phyloP scores from a whole-genome alignment of 2,113 vertebrate genomes.

The Nothocercus nigrocapillus region DNA sequence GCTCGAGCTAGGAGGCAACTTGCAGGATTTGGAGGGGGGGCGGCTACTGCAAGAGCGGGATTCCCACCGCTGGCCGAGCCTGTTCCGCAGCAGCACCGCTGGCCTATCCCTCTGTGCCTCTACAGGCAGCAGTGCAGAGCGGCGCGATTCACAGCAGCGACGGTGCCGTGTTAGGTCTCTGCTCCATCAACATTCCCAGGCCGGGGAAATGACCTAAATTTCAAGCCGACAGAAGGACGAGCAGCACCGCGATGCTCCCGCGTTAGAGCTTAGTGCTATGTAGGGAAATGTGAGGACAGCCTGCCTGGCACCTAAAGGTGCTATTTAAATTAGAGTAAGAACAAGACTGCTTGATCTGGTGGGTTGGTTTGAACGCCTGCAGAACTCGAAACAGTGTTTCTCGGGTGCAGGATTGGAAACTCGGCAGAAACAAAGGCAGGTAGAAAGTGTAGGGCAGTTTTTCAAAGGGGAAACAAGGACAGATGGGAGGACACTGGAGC shows the following conservation, averaged over 20 bases:
- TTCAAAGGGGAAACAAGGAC: background rate
- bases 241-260: background rate
- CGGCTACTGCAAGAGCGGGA: background rate
- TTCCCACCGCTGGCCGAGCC: background rate
- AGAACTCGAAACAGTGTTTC: background rate
- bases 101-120: background rate
- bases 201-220: background rate
- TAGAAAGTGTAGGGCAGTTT: background rate
- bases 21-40: background rate
- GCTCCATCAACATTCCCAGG: background rate
- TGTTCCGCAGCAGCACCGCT: background rate
- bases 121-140: background rate
- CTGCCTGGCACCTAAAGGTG: background rate
- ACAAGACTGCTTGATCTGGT: background rate
- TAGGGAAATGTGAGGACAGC: background rate
- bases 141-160: background rate
- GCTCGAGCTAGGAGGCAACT: background rate
- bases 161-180: background rate
- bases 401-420: background rate
- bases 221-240: background rate
- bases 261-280: accelerated
- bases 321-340: background rate
- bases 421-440: background rate
- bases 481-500: background rate
- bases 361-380: background rate